These are phyloP conservation scores for Oophaga sylvatica DNA, from an alignment of 2,797 vertebrate species.

Conservation along the genomic window DNA sequence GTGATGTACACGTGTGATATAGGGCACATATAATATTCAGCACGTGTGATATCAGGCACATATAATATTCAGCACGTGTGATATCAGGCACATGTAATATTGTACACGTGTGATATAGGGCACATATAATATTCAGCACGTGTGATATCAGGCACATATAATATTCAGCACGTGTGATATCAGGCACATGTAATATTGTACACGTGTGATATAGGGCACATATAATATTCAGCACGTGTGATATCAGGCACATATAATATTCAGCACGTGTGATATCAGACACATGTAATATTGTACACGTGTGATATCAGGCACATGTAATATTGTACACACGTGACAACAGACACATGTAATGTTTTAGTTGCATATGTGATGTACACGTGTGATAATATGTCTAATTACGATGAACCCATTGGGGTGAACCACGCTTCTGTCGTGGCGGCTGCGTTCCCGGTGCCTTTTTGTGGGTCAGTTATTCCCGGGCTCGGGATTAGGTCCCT, in stretches of 20 bases:
- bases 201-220: background rate
- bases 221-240: background rate
- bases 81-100: too few species aligned
- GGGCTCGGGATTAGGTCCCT: constrained; percentile 41
- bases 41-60: background rate
- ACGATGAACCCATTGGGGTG: constrained; percentile 16
- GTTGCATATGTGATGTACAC: background rate
- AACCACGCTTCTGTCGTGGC: constrained; percentile 30
- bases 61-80: background rate
- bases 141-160: background rate
- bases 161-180: background rate
- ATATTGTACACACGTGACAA: background rate
- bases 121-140: too few species aligned
- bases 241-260: background rate
- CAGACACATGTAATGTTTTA: background rate
- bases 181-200: background rate
- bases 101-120: too few species aligned
- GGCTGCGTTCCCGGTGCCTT: constrained; percentile 26
- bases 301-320: background rate
- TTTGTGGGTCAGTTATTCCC: constrained; percentile 42
- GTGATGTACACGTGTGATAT: background rate
- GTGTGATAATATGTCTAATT: background rate
- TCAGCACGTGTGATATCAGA: too few species aligned
- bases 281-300: too few species aligned
- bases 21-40: background rate